Conservation (phyloP, 2,113 vertebrate species). For the Calypte anna region DNA sequence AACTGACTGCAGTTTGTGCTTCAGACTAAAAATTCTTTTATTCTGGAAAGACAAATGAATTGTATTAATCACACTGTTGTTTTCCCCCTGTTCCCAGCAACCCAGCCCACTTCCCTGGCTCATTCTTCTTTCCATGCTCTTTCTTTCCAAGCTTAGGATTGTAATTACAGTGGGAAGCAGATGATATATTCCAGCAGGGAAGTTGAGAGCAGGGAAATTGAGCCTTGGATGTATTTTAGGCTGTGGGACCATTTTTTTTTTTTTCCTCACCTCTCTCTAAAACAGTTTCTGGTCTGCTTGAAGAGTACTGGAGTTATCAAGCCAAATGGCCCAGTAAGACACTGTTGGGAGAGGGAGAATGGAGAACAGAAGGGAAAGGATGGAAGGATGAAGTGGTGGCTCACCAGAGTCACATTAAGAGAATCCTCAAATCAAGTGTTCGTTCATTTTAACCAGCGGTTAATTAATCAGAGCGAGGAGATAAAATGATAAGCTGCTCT, state of each 20-base stretch:
- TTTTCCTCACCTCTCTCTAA: not conserved
- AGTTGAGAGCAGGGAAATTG: not conserved
- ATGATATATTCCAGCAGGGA: not conserved
- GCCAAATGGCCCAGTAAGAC: not conserved
- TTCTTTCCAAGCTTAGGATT: conserved; percentile 34
- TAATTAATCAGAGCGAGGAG: conserved; percentile 70
- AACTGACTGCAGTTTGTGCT: conserved; percentile 1
- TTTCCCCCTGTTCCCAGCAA: not conserved
- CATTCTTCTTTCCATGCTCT: not conserved
- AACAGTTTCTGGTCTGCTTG: not conserved
- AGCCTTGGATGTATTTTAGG: not conserved
- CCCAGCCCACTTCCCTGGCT: not conserved
- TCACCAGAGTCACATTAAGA: conserved; percentile 28
- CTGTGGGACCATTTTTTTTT: not conserved
- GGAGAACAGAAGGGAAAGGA: not conserved
- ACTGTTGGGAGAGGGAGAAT: not conserved
- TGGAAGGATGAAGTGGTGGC: not conserved
- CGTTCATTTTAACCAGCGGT: conserved; percentile 63
- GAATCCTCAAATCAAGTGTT: conserved; percentile 61
- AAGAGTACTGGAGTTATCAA: not conserved
- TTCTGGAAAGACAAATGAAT: not conserved
- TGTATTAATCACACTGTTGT: not conserved
- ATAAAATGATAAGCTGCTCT: conserved; percentile 71
- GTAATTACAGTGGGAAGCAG: not conserved
- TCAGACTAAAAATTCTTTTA: not conserved